Conservation (phyloP, 2,797 vertebrate genomes). For the Helarctos malayanus region DNA sequence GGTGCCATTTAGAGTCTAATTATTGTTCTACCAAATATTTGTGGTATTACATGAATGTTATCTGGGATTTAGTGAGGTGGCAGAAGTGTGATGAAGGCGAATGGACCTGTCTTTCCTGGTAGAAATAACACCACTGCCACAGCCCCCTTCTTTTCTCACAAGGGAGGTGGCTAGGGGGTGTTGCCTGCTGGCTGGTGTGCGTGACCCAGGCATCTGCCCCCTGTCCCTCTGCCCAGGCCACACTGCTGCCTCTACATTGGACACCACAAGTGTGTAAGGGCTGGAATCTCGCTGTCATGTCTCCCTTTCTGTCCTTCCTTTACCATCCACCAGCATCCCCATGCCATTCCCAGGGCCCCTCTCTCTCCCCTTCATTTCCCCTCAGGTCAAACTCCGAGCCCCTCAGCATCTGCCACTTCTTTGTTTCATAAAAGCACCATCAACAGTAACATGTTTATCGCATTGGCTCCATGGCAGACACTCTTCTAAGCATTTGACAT, state of each 20-base stretch:
- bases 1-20: constrained; percentile 40
- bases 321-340: accelerated
- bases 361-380: neutral
- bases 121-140: neutral
- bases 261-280: neutral
- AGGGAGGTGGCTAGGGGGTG: neutral
- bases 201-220: neutral
- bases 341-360: neutral
- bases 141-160: neutral
- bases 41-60: neutral
- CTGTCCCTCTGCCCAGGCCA: neutral
- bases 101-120: neutral
- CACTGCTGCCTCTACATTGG: accelerated
- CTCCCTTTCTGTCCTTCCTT: no score
- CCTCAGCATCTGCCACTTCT: neutral
- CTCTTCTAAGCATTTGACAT: neutral
- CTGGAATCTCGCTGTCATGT: neutral
- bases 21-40: neutral
- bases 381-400: neutral
- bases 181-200: neutral
- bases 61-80: neutral
- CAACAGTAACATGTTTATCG: accelerated
- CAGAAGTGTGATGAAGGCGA: neutral
- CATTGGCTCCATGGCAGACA: accelerated
- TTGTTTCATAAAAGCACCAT: neutral